These are phyloP conservation scores for Agrochola lychnidis DNA, from an alignment of 2,888 invertebrate genomes.

Conservation along the genomic window DNA sequence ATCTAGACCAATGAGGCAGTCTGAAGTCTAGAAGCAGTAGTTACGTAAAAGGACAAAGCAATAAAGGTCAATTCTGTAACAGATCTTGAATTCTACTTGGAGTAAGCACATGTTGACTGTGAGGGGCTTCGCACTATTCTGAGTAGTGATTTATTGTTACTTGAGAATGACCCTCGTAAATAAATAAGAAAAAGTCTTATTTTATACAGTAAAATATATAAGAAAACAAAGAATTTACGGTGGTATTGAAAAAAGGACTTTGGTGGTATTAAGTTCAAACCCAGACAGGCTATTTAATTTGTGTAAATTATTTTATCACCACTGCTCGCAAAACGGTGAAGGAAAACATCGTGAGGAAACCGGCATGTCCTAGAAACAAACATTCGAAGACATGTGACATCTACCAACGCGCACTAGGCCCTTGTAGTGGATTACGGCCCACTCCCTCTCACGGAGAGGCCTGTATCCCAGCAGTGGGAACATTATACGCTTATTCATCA, in stretches of 20 bases:
- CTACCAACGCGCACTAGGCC: too few relatives aligned
- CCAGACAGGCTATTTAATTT: too few relatives aligned
- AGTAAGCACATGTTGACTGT: slow-evolving; percentile 25
- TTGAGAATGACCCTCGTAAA: slow-evolving; percentile 33
- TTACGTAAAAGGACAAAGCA: slow-evolving; percentile 8
- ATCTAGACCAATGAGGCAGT: neutral
- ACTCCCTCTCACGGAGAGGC: too few relatives aligned
- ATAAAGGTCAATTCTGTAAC: slow-evolving; percentile 20
- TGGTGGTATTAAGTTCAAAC: too few relatives aligned
- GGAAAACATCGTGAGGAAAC: too few relatives aligned
- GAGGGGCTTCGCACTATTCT: slow-evolving; percentile 31
- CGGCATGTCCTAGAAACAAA: too few relatives aligned
- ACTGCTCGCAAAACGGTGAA: too few relatives aligned
- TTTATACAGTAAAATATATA: slow-evolving; percentile 16
- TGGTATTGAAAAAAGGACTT: slow-evolving; percentile 7
- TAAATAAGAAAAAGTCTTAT: slow-evolving; percentile 27
- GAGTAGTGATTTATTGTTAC: slow-evolving; percentile 37
- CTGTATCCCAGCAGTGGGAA: too few relatives aligned
- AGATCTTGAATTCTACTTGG: slow-evolving; percentile 26
- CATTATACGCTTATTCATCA: too few relatives aligned
- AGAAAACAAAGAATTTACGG: slow-evolving; percentile 11
- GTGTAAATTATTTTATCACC: too few relatives aligned
- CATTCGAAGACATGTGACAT: too few relatives aligned
- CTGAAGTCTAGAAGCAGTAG: neutral
- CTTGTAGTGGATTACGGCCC: too few relatives aligned